Evolutionary conservation across 2,797 vertebrate species (phyloP), one percentile per base, ranked within the genome.

Genomic region (Channa striata): DNA sequence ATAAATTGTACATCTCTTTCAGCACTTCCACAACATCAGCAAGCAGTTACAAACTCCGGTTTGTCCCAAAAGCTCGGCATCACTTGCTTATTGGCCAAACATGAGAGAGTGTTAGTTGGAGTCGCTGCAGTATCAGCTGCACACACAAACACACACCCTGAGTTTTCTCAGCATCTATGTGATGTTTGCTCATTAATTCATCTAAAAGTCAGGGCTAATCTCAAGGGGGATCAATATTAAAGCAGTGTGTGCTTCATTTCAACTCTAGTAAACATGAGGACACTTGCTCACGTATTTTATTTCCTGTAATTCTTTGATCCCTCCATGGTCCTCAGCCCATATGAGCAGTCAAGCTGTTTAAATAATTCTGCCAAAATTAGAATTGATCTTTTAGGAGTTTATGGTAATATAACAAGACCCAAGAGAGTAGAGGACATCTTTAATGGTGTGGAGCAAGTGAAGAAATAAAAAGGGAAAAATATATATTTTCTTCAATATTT

Each of bases 1-100:
- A 77, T 81, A 72, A 77, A 71, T 56, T 1, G 33, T 70, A 67
- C 40, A 37, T 84, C 78, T 74, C 77, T 83, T 79, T 82, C 76
- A 80, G 77, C 70, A 57, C 59, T 81, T 80, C 42, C 36, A 82
- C 64, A 62, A 58, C 71, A 74, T 81, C 80, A 78, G 74, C 78
- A 74, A 78, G 72, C 65, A 16, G 59, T 47, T 61, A 39, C 33
- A 59, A 61, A 60, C 49, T 43, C 42, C 51, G 51, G 53, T n/a
- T 43, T 70, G 50, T 68, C 53, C 69, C 39, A 57, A 66, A 78
- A 70, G 57, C 57, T 54, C 30, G 4, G 37, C 60, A 68, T 71
- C 49, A 46, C 50, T 61, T 58, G 69, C 30, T 63, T 52, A 23
- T n/a, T 37, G 25, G 60, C 50, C 47, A 59, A 66, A 60, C 53